phyloP scores from a whole-genome alignment of 2,113 vertebrate genomes.

The Elachura formosa region DNA sequence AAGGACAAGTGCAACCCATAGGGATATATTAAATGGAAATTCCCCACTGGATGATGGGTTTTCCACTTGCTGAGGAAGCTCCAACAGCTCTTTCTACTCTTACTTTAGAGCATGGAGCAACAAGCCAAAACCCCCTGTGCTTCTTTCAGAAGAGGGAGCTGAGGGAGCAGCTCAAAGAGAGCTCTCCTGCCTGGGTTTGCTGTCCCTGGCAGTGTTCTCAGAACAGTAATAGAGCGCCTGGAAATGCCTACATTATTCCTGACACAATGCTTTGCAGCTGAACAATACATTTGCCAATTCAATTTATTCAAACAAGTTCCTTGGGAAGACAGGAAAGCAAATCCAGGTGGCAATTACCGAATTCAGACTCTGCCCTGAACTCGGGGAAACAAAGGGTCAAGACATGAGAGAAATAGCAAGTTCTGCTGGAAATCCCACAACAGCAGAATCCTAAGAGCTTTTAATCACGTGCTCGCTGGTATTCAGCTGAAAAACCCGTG shows the following conservation, averaged over 20 bases:
- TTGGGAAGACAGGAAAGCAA: constrained; percentile 57
- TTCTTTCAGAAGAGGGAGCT: background rate
- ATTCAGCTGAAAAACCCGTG: background rate
- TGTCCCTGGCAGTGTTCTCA: background rate
- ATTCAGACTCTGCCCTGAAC: constrained; percentile 23
- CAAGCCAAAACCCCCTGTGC: background rate
- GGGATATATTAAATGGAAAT: background rate
- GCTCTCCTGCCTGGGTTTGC: background rate
- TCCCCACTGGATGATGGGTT: background rate
- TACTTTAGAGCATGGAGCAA: background rate
- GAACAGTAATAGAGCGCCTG: background rate
- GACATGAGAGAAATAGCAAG: constrained; percentile 20
- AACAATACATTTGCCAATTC: constrained; percentile 52
- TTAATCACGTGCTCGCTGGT: background rate
- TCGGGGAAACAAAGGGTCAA: constrained; percentile 20
- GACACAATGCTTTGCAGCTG: background rate
- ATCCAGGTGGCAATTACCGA: constrained; percentile 36
- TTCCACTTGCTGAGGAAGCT: background rate
- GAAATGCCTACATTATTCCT: constrained; percentile 37
- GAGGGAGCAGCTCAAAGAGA: background rate
- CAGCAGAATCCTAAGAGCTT: background rate
- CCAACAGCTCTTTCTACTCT: background rate
- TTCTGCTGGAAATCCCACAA: constrained; percentile 25
- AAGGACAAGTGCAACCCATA: background rate
- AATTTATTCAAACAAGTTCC: constrained; percentile 59